phyloP scores from a whole-genome alignment of 2,888 invertebrate species.

The Mermis nigrescens region DNA sequence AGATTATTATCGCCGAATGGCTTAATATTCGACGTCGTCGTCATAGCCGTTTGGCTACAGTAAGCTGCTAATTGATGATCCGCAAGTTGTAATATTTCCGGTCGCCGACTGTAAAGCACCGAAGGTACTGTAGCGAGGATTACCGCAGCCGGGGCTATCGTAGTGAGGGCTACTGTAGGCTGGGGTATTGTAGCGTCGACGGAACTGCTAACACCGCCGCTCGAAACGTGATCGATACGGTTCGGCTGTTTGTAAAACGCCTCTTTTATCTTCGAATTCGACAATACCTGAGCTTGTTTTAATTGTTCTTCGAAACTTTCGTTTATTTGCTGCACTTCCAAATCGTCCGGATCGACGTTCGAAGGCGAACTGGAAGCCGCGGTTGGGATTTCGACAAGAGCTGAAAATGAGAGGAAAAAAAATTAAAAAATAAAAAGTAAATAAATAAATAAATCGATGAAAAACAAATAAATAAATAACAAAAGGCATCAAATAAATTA shows the following conservation, averaged over 20 bases:
- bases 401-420: no score
- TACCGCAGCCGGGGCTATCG: not conserved
- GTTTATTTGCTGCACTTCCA: slow-evolving; percentile 19
- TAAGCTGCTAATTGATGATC: no score
- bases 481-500: no score
- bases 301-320: slow-evolving; percentile 19
- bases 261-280: not conserved
- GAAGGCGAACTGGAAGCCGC: slow-evolving; percentile 1
- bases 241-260: slow-evolving; percentile 8
- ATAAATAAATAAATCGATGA: no score
- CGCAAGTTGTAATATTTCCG: no score
- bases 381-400: no score
- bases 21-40: no score
- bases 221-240: not conserved
- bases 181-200: not conserved
- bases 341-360: slow-evolving; percentile 7
- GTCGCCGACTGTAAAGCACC: not conserved
- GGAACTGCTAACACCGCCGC: not conserved
- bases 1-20: no score
- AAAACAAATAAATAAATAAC: no score
- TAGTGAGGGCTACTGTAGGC: no score
- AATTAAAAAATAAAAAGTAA: no score
- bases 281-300: slow-evolving; percentile 14
- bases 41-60: no score
- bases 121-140: not conserved